Percentiles rank a stretch among this genome's conserved stretches.
phyloP scores from a whole-genome alignment of 2,797 vertebrate species.

The Argya squamiceps region DNA sequence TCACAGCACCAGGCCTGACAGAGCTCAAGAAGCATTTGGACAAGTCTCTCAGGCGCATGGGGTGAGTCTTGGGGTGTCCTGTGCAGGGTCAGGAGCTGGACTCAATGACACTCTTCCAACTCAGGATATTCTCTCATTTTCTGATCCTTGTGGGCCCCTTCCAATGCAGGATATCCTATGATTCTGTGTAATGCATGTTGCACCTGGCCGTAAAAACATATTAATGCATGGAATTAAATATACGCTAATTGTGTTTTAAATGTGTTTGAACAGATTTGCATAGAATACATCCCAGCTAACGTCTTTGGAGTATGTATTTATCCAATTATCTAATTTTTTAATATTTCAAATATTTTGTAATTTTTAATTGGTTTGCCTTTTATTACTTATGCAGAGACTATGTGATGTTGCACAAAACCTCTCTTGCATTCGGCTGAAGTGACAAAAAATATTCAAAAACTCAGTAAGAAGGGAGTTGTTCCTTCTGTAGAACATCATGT shows the following conservation, averaged over 20 bases:
- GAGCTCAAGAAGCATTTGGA: neutral
- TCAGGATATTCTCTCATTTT: neutral
- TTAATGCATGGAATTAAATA: neutral
- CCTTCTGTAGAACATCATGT: neutral
- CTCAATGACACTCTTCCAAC: rapidly evolving
- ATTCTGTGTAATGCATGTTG: neutral
- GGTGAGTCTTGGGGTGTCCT: no score
- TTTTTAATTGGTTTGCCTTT: slow-evolving; percentile 5
- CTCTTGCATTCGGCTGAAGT: neutral
- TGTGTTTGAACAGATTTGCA: slow-evolving; percentile 5
- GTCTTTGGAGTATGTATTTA: neutral
- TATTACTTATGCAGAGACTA: slow-evolving; percentile 23
- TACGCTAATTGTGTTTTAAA: neutral
- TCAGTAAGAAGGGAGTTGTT: slow-evolving; percentile 8
- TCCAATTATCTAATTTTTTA: neutral
- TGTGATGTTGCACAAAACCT: neutral
- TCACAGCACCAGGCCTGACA: neutral
- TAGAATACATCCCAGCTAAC: neutral
- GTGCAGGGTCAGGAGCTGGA: neutral
- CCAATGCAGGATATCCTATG: neutral
- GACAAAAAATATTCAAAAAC: slow-evolving; percentile 17
- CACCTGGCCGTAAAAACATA: neutral
- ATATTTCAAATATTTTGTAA: neutral
- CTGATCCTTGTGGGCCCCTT: neutral
- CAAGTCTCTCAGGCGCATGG: neutral